These are phyloP conservation scores for Cacatua alba DNA, from an alignment of 2,113 vertebrate genomes.

Conservation along the genomic window DNA sequence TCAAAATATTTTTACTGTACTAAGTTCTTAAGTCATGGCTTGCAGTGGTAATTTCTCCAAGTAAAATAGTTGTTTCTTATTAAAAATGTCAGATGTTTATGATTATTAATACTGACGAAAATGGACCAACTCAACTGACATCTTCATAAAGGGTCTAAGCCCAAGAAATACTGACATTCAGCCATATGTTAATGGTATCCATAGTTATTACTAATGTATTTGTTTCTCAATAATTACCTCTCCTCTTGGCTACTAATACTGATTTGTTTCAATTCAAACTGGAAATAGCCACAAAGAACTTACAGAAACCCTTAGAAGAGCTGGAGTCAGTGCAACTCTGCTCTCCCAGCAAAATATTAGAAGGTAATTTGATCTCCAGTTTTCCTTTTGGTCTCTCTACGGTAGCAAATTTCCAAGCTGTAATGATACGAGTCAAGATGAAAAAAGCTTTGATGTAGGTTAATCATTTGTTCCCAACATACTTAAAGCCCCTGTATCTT, in stretches of 20 bases:
- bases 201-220: neutral
- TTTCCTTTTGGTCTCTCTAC: neutral
- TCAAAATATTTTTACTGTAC: too few species aligned
- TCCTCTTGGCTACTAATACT: neutral
- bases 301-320: neutral
- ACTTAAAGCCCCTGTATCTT: neutral
- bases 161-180: neutral
- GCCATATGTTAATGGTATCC: neutral
- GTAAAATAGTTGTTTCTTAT: too few species aligned
- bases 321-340: neutral
- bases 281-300: neutral
- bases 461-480: neutral
- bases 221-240: neutral
- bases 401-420: neutral
- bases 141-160: neutral
- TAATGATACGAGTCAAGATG: neutral
- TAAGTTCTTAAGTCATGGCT: too few species aligned
- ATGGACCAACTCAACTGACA: neutral
- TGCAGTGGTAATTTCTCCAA: too few species aligned
- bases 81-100: neutral
- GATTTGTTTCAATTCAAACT: neutral
- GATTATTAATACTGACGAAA: neutral
- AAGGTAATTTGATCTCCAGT: neutral
- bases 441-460: neutral
- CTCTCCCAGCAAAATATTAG: neutral